phyloP scores from a whole-genome alignment of 2,888 invertebrate genomes.

The Trichacis sp. region DNA sequence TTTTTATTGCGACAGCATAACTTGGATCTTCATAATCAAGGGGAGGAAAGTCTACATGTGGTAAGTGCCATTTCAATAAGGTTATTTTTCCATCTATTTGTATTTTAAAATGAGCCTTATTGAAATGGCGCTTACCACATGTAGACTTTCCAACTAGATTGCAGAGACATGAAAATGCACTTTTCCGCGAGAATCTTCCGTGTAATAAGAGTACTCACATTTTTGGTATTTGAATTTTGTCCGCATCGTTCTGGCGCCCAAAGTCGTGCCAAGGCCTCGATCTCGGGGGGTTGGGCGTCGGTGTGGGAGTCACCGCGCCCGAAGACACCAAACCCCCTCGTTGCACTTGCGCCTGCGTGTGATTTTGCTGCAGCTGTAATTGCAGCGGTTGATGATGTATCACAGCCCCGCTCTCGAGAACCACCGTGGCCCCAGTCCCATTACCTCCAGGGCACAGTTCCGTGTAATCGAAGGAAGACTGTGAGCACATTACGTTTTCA shows the following conservation, averaged over 20 bases:
- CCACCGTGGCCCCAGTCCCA: constrained; percentile 70
- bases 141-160: too few species aligned
- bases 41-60: too few species aligned
- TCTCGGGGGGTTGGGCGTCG: constrained; percentile 71
- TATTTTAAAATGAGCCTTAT: too few species aligned
- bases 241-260: constrained; percentile 92
- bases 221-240: constrained; percentile 98
- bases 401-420: constrained; percentile 70
- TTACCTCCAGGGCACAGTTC: constrained; percentile 80
- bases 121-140: too few species aligned
- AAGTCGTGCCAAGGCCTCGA: constrained; percentile 95
- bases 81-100: too few species aligned
- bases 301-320: constrained; percentile 59
- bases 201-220: too few species aligned
- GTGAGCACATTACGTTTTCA: too few species aligned
- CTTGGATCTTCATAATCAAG: too few species aligned
- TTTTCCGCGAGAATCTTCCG: too few species aligned
- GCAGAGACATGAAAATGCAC: too few species aligned
- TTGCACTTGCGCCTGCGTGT: constrained; percentile 73
- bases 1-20: too few species aligned
- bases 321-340: constrained; percentile 66
- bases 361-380: constrained; percentile 70
- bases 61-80: too few species aligned
- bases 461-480: constrained; percentile 92
- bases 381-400: constrained; percentile 71